A percentile compares a stretch with the other conserved stretches of the same genome.
These are phyloP conservation scores for Coenobita brevimanus DNA, from an alignment of 1,140 invertebrate species.

Conservation along the genomic window DNA sequence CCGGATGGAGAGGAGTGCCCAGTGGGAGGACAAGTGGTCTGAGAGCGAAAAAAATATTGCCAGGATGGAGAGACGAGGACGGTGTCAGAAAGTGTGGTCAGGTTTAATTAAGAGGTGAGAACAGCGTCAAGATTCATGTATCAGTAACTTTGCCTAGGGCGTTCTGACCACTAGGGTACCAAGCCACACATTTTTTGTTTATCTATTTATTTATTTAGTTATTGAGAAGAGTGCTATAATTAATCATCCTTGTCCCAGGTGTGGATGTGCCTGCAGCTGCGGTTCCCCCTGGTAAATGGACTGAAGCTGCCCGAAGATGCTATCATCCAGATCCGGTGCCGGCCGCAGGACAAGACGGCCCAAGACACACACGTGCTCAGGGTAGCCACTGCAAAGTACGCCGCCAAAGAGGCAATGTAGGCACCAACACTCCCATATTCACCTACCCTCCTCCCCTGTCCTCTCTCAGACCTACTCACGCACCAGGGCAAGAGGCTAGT, in stretches of 20 bases:
- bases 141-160: no score
- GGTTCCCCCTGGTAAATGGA: conserved; percentile 79
- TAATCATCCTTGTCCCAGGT: conserved; percentile 23
- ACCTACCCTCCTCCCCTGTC: background rate
- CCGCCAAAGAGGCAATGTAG: conserved; percentile 64
- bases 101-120: no score
- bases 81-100: no score
- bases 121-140: no score
- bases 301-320: conserved; percentile 79
- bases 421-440: conserved; percentile 48
- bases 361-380: conserved; percentile 76
- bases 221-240: background rate
- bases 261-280: conserved; percentile 77
- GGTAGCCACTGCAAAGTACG: conserved; percentile 62
- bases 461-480: conserved; percentile 19
- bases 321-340: conserved; percentile 79
- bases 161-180: no score
- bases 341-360: conserved; percentile 77
- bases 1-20: no score
- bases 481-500: no score
- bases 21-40: no score
- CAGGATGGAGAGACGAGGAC: no score
- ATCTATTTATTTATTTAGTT: background rate
- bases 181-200: no score
- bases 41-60: no score